Base-by-base conservation (phyloP, 37 sponge, comb jelly and placozoan species). In the Crambe crambe region DNA sequence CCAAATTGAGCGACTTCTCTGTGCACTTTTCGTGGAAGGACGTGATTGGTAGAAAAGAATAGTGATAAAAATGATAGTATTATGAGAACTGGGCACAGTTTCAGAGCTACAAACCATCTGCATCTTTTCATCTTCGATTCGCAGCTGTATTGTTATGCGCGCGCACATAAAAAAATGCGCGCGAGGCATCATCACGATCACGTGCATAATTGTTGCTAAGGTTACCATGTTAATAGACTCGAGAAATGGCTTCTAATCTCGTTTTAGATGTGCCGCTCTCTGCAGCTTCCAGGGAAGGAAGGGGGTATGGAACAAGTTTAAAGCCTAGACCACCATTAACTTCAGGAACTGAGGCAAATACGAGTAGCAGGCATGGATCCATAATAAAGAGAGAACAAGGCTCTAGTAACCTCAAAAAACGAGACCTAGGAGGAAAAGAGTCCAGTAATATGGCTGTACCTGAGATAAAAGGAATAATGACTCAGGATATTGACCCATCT, bases 401-500 rank as follows among this genome's bases (percentile, higher is more conserved):
- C 37, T 8, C 5, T 31, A 68, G 38, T 15, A 68, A 68, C 4
- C 3, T 5, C 8, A 37, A 10, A 68, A 35, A 25, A 29, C 38
- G 8, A 68, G 30, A 5, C 12, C 25, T 17, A 37, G 30, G 25
- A 4, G 25, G 76, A 5, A 59, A 26, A 36, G 25, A 25, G 6
- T 36, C 26, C 12, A 59, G 8, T 9, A 47, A 51, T 56, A 47
- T 10, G 34, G 59, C 9, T 1, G 62, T 41, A 1, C 58, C 58
- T 22, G 58, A 59, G 32, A 36, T 39, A 37, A 76, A 76, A 36
- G 64, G 51, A 42, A 1, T 66, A 20, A 23, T 78, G 27, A 31
- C 5, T 35, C 23, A 39, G 31, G 67, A 63, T 42, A 42, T 78
- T 31, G 42, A 78, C 34, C 78, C 78, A 42, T n/a, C 78, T 12